phyloP scores from a whole-genome alignment of 1,140 invertebrate genomes.

The Drosophila pandora region DNA sequence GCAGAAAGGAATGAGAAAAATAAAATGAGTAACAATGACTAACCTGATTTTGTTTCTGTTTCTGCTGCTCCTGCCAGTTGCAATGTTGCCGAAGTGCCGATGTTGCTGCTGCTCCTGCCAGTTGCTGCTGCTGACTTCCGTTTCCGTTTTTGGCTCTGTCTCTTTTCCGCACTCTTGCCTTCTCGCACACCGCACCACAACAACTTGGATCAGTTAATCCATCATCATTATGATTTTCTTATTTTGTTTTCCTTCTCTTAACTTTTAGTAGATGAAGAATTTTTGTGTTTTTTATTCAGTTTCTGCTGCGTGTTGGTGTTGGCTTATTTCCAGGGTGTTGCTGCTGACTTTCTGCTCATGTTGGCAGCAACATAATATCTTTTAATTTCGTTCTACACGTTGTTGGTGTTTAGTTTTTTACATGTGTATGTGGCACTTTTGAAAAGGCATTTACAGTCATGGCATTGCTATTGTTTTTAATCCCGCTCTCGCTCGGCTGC shows the following conservation, averaged over 20 bases:
- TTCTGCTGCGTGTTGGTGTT: constrained; percentile 24
- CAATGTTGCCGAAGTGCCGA: constrained; percentile 16
- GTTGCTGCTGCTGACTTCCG: constrained; percentile 18
- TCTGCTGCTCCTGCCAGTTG: constrained; percentile 34
- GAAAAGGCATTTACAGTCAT: constrained; percentile 40
- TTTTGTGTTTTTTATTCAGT: constrained; percentile 32
- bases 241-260: constrained; percentile 31
- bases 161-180: constrained; percentile 7
- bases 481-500: constrained; percentile 21
- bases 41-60: constrained; percentile 57
- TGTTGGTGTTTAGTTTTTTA: constrained; percentile 5
- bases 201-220: constrained; percentile 67
- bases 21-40: constrained; percentile 24
- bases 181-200: constrained; percentile 31
- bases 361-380: constrained; percentile 62
- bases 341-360: constrained; percentile 42
- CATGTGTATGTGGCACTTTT: constrained; percentile 41
- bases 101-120: constrained; percentile 34
- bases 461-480: constrained; percentile 29
- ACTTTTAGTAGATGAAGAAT: constrained; percentile 23
- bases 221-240: constrained; percentile 73
- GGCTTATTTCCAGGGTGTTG: constrained; percentile 26
- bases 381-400: constrained; percentile 24
- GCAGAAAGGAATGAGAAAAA: constrained; percentile 14
- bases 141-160: constrained; percentile 22